These are phyloP conservation scores for Plotosus lineatus DNA, from an alignment of 2,113 vertebrate species.

Conservation along the genomic window DNA sequence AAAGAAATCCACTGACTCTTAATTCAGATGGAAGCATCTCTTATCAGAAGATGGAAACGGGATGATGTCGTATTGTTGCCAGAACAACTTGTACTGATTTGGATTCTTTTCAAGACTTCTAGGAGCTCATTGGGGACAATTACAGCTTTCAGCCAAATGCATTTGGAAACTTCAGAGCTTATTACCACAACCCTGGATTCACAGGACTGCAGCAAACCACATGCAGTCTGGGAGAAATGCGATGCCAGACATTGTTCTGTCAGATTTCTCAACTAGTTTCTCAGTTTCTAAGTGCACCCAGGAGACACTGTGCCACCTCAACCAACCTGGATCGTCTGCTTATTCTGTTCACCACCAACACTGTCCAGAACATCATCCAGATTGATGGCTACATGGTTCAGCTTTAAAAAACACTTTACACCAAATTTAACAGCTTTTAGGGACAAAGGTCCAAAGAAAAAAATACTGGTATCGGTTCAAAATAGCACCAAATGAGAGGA, in stretches of 20 bases:
- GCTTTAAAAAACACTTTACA: neutral
- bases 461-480: neutral
- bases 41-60: conserved; percentile 24
- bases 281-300: conserved; percentile 33
- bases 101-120: conserved; percentile 29
- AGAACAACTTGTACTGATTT: conserved; percentile 37
- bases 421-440: neutral
- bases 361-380: conserved; percentile 4
- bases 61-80: conserved; percentile 25
- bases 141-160: conserved; percentile 38
- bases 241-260: conserved; percentile 41
- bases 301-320: neutral
- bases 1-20: conserved; percentile 9
- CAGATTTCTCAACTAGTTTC: conserved; percentile 42
- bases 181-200: conserved; percentile 31
- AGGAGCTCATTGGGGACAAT: conserved; percentile 16
- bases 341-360: neutral
- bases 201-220: conserved; percentile 30
- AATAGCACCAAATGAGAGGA: neutral
- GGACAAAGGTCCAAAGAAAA: conserved; percentile 5
- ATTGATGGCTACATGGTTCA: conserved; percentile 9
- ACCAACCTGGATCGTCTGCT: conserved; percentile 13
- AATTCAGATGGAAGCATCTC: conserved; percentile 28
- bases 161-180: conserved; percentile 34
- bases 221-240: conserved; percentile 22